Conservation (phyloP, 2,113 vertebrate species). For the Pyxicephalus adspersus region DNA sequence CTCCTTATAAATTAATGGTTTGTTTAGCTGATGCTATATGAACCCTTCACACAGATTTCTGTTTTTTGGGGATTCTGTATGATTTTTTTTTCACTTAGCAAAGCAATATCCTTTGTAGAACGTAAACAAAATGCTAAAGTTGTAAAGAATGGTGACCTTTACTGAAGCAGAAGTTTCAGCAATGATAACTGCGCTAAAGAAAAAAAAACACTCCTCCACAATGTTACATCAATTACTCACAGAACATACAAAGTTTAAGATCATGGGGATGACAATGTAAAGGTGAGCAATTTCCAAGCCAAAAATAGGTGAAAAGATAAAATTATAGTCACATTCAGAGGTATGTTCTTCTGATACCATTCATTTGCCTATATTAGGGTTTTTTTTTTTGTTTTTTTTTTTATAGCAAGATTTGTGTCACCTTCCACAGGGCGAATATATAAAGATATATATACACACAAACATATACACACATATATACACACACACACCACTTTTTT, state of each 20-base stretch:
- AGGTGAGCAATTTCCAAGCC: conserved; percentile 59
- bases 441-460: too few species aligned
- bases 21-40: conserved; percentile 73
- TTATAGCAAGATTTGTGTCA: too few species aligned
- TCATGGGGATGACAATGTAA: conserved; percentile 55
- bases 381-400: too few species aligned
- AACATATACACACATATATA: too few species aligned
- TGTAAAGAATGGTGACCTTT: conserved; percentile 28
- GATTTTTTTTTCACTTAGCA: conserved; percentile 60
- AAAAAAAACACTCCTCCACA: conserved; percentile 58
- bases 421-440: too few species aligned
- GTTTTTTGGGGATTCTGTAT: conserved; percentile 32
- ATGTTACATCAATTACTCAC: neutral
- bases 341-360: neutral
- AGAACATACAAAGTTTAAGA: conserved; percentile 60
- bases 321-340: neutral
- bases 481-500: too few species aligned
- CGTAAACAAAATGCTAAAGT: conserved; percentile 57
- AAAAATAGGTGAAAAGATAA: conserved; percentile 4
- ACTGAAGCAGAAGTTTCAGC: conserved; percentile 47
- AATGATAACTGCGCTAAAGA: conserved; percentile 36
- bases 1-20: conserved; percentile 81
- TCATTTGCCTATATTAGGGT: too few species aligned
- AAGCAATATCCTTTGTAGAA: conserved; percentile 61
- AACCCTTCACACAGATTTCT: conserved; percentile 55